Evolutionary conservation across 2,888 invertebrate genomes (phyloP).

Genomic region (Bombyx huttoni): DNA sequence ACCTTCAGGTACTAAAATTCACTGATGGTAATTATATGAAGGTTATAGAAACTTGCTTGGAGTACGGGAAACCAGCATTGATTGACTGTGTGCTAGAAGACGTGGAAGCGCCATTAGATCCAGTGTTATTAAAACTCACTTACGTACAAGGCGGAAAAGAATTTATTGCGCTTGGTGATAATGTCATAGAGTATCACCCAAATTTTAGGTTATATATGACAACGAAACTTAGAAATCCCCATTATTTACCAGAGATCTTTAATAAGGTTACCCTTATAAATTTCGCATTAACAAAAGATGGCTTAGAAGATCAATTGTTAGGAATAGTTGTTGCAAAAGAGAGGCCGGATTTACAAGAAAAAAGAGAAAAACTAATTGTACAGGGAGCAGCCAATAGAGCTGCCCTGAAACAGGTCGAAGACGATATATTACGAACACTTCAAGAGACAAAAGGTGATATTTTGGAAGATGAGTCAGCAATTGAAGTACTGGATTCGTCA

Average conservation of each 20-base stretch:
- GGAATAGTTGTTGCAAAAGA: conserved; percentile 90
- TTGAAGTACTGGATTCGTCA: conserved; percentile 88
- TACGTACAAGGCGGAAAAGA: conserved; percentile 81
- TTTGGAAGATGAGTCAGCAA: conserved; percentile 91
- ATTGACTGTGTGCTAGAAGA: conserved; percentile 85
- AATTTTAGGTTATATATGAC: conserved; percentile 86
- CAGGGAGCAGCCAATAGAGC: conserved; percentile 86
- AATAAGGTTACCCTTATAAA: conserved; percentile 88
- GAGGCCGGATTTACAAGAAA: conserved; percentile 86
- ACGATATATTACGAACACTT: conserved; percentile 88
- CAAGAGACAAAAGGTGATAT: conserved; percentile 89
- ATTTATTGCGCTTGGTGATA: conserved; percentile 84
- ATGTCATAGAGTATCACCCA: conserved; percentile 81
- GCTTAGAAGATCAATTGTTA: conserved; percentile 86
- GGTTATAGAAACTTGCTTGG: conserved; percentile 80
- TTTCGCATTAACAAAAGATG: conserved; percentile 86
- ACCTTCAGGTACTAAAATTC: conserved; percentile 80
- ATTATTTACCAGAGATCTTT: conserved; percentile 87
- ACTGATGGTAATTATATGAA: conserved; percentile 83
- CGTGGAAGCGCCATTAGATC: conserved; percentile 83
- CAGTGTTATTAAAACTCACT: conserved; percentile 80
- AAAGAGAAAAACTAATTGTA: conserved; percentile 82
- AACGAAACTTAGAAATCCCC: conserved; percentile 86
- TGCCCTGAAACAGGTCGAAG: conserved; percentile 87
- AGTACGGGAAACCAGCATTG: conserved; percentile 82